phyloP scores from a whole-genome alignment of 2,797 vertebrate genomes.

The Aselliscus stoliczkanus region DNA sequence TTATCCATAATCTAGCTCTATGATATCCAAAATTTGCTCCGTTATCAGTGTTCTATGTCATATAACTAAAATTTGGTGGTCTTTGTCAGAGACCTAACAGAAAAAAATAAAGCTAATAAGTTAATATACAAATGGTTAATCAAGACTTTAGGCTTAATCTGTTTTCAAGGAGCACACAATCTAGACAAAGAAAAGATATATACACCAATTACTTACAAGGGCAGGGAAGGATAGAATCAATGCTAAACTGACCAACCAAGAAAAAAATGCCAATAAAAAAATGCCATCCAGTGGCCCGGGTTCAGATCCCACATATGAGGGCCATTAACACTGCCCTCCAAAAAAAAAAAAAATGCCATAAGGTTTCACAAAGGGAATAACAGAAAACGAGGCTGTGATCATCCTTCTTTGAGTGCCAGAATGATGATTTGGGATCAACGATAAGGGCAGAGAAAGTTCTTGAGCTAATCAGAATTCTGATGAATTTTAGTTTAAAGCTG shows the following conservation, averaged over 20 bases:
- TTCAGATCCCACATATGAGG: too few species aligned
- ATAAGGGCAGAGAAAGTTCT: slow-evolving; percentile 1
- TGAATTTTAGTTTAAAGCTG: slow-evolving; percentile 30
- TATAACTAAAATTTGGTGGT: slow-evolving; percentile 13
- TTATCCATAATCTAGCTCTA: slow-evolving; percentile 2
- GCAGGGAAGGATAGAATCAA: background rate
- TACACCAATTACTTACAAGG: background rate
- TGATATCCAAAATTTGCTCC: slow-evolving; percentile 5
- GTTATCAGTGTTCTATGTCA: background rate
- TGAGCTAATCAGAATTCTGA: background rate
- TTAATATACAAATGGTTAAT: background rate
- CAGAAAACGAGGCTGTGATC: background rate
- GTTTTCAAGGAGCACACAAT: slow-evolving; percentile 22
- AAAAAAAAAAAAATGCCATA: slow-evolving; percentile 24
- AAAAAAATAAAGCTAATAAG: background rate
- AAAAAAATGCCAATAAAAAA: slow-evolving; percentile 7
- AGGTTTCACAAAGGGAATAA: background rate
- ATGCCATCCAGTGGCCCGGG: too few species aligned
- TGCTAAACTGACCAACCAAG: slow-evolving; percentile 7
- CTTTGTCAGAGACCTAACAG: slow-evolving; percentile 18
- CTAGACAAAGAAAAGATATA: slow-evolving; percentile 23
- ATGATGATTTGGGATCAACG: background rate
- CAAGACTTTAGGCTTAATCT: slow-evolving; percentile 10
- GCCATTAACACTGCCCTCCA: too few species aligned
- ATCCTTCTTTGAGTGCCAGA: background rate